phyloP scores from a whole-genome alignment of 2,888 invertebrate species.

The Lasioglossum figueresi region DNA sequence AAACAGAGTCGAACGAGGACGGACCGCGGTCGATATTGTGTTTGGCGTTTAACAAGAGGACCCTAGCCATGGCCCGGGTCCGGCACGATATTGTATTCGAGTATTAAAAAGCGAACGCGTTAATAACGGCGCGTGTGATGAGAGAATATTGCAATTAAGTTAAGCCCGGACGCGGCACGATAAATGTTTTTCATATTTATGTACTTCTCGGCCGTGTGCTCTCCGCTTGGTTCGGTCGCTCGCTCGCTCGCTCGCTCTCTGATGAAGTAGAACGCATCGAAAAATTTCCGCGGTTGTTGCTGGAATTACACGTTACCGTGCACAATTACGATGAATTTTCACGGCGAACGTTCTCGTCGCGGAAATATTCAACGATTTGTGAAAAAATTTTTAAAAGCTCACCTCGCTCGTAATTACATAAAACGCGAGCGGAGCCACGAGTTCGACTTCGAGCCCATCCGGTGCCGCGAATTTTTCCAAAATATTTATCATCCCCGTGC shows the following conservation, averaged over 20 bases:
- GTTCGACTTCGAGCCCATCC: not conserved
- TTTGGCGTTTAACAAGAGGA: not conserved
- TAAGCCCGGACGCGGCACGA: slow-evolving; percentile 2
- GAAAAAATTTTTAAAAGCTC: not conserved
- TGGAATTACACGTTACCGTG: slow-evolving; percentile 13
- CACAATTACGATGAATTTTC: slow-evolving; percentile 23
- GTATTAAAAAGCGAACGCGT: slow-evolving; percentile 31
- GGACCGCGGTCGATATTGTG: not conserved
- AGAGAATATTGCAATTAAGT: slow-evolving; percentile 43
- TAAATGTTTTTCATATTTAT: slow-evolving; percentile 34
- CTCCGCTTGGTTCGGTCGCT: not conserved
- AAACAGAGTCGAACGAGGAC: slow-evolving; percentile 2
- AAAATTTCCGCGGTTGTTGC: slow-evolving; percentile 32
- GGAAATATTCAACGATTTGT: not conserved
- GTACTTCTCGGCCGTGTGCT: slow-evolving; percentile 14
- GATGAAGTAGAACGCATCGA: slow-evolving; percentile 44
- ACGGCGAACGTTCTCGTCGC: not conserved
- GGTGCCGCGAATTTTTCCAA: not conserved
- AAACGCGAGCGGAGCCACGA: not conserved
- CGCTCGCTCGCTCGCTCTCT: not conserved
- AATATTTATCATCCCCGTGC: not conserved
- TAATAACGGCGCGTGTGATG: slow-evolving; percentile 29
- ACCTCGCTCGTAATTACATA: not conserved
- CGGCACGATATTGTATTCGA: not conserved
- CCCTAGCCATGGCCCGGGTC: not conserved